These are phyloP conservation scores for Nasonia longicornis DNA, from an alignment of 1,140 invertebrate species.

Conservation along the genomic window DNA sequence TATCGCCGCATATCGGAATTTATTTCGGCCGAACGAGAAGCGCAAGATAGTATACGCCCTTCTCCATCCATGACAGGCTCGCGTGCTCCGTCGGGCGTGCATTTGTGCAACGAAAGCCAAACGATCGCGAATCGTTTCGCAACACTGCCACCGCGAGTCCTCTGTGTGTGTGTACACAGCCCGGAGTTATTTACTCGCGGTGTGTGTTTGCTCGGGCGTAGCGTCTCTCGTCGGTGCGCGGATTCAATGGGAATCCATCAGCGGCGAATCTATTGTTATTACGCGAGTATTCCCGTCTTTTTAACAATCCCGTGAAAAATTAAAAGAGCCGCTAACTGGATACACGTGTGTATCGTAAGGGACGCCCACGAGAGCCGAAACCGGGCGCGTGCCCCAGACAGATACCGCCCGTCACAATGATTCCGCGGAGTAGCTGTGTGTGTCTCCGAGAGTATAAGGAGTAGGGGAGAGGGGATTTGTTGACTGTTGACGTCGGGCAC, in stretches of 20 bases:
- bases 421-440: background rate
- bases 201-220: background rate
- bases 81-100: background rate
- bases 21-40: background rate
- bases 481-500: background rate
- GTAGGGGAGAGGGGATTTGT: too few species aligned
- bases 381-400: background rate
- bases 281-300: background rate
- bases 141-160: background rate
- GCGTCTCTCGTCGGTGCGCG: too few species aligned
- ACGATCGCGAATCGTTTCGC: background rate
- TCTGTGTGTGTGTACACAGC: background rate
- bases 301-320: background rate
- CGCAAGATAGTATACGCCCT: background rate
- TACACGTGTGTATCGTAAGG: background rate
- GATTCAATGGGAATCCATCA: background rate
- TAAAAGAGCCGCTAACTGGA: background rate
- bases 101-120: background rate
- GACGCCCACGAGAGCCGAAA: slow-evolving; percentile 3
- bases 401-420: background rate
- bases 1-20: background rate
- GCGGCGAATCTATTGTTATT: too few species aligned
- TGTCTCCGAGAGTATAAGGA: background rate
- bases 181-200: background rate
- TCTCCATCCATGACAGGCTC: background rate